These are phyloP conservation scores for Leuciscus waleckii DNA, from an alignment of 2,797 vertebrate genomes.

Conservation along the genomic window DNA sequence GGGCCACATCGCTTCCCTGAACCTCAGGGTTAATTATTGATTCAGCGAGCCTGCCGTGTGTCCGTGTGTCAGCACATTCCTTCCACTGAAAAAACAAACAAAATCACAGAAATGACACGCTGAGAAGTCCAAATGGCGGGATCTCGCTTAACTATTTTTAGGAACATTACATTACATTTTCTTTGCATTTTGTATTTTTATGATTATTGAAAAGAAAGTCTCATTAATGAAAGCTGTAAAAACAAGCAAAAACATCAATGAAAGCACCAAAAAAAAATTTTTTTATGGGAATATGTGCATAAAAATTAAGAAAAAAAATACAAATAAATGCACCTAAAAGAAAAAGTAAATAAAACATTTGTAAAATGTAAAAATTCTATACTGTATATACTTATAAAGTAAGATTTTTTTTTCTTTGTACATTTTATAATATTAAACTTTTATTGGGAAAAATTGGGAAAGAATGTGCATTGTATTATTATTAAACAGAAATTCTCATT, in stretches of 20 bases:
- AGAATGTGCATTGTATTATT: too few species aligned
- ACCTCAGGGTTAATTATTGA: background rate
- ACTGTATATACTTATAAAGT: background rate
- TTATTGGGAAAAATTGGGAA: background rate
- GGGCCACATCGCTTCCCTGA: background rate
- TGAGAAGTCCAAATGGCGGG: background rate
- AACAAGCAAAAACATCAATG: background rate
- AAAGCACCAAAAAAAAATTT: background rate
- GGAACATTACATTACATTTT: background rate
- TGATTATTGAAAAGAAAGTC: background rate
- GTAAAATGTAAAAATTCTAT: background rate
- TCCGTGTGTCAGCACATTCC: slow-evolving; percentile 20
- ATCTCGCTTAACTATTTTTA: background rate
- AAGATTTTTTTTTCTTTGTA: background rate
- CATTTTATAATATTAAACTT: background rate
- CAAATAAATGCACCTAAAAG: background rate
- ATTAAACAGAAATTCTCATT: background rate
- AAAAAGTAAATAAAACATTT: background rate
- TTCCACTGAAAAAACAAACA: background rate
- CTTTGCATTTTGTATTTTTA: background rate
- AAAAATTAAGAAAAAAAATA: background rate
- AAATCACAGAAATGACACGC: slow-evolving; percentile 1
- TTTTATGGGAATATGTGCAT: background rate
- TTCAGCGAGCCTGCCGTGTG: background rate
- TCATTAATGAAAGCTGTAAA: background rate